Conservation (phyloP, 2,113 vertebrate genomes). For the Heterotilapia buettikoferi region DNA sequence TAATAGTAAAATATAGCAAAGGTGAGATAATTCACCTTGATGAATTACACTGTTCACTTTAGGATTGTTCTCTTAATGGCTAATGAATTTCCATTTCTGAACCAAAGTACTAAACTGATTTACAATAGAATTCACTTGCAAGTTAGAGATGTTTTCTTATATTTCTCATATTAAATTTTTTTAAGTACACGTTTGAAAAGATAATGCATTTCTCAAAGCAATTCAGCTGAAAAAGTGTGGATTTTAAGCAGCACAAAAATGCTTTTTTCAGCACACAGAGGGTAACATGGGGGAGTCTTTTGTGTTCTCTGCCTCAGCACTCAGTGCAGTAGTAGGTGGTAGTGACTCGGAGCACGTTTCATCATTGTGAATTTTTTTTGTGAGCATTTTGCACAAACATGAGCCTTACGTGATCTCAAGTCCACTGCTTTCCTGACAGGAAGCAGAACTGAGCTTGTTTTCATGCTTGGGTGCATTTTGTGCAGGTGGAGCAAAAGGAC, state of each 20-base stretch:
- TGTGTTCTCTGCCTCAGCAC: background rate
- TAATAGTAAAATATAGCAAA: slow-evolving; percentile 8
- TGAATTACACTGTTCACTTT: background rate
- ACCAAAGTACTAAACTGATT: background rate
- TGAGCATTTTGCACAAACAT: background rate
- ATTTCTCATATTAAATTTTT: background rate
- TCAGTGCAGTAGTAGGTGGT: background rate
- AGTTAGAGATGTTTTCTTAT: background rate
- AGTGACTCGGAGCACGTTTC: background rate
- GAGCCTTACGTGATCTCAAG: background rate
- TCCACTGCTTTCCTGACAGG: background rate
- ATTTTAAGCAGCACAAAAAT: background rate
- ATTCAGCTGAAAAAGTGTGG: background rate
- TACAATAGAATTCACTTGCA: background rate
- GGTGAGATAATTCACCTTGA: background rate
- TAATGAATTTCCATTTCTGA: background rate
- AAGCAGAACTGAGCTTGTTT: background rate
- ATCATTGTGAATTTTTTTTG: background rate
- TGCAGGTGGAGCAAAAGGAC: background rate
- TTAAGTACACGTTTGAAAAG: background rate
- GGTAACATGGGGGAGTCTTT: background rate
- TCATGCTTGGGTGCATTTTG: background rate
- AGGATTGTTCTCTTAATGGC: background rate
- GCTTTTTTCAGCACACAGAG: background rate
- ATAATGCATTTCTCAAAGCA: background rate